Evolutionary conservation across 1,140 invertebrate genomes (phyloP), one percentile per base, ranked within the genome.

Genomic region (Neodiprion virginianus): DNA sequence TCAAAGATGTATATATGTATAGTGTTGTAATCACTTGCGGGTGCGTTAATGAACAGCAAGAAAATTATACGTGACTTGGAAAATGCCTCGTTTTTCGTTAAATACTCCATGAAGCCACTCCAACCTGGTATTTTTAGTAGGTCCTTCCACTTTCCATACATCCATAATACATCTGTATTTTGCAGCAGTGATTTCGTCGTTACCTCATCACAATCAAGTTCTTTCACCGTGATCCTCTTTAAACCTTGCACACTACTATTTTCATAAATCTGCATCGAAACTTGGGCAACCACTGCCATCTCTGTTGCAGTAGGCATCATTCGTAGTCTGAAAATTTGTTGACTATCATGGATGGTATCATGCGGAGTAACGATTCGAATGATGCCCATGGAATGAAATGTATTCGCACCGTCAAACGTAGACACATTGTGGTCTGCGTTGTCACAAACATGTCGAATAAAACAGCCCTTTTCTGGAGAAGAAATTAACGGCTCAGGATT

Each of bases 281-380:
- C 53, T 61, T 8, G 4, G 53, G 53, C 53, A 61, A n/a, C 53
- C 53, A 9, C 9, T n/a, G 53, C 8, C 53, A 61, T 61, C n/a
- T 11, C 53, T 61, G 53, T 9, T 0, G 53, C 8, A 61, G 53
- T 61, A 61, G 4, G 53, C 53, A 9, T 61, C n/a, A 9, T 9
- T 61, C 53, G 8, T 61, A 61, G 8, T 8, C 0, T 61, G 11
- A n/a, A 61, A 14, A 61, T 5, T 61, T 11, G 5, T 61, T 61
- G 53, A 61, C 53, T 61, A n/a, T 61, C 53, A 68, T 79, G 75
- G 72, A 82, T 78, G 69, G 83, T 77, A 75, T 74, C 0, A 81
- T 82, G 82, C 69, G 82, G 79, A 82, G 83, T 82, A 73, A 85
- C 72, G 78, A 82, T 81, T 82, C 83, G 75, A 77, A 78, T 78